phyloP scores from a whole-genome alignment of 2,888 invertebrate genomes.

The Drymonia ruficornis region DNA sequence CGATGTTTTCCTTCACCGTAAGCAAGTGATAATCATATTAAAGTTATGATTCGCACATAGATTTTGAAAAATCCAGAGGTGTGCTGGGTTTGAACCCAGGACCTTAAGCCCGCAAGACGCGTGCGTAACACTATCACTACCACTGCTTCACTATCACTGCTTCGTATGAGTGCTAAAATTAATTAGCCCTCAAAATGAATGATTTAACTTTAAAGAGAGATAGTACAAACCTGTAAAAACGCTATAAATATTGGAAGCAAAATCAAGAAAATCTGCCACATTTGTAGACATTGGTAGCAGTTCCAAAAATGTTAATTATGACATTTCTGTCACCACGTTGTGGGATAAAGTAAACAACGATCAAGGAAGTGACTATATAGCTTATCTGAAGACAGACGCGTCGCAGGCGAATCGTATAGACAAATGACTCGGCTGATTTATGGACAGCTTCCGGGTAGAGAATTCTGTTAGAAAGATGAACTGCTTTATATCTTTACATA shows the following conservation, averaged over 20 bases:
- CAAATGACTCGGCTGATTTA: slow-evolving; percentile 38
- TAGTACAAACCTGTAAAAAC: background rate
- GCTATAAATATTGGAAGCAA: background rate
- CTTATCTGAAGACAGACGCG: slow-evolving; percentile 14
- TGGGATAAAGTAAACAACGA: slow-evolving; percentile 5
- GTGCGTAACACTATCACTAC: too few species aligned
- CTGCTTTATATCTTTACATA: too few species aligned
- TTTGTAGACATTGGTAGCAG: background rate
- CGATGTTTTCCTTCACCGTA: too few species aligned
- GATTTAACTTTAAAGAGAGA: too few species aligned
- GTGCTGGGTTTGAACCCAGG: too few species aligned
- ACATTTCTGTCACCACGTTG: background rate
- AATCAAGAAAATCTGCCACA: background rate
- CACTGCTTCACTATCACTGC: too few species aligned
- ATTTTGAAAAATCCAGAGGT: too few species aligned
- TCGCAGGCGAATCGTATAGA: slow-evolving; percentile 20
- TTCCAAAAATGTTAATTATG: slow-evolving; percentile 6
- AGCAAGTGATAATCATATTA: too few species aligned
- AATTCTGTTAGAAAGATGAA: slow-evolving; percentile 3
- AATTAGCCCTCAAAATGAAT: too few species aligned
- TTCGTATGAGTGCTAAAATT: too few species aligned
- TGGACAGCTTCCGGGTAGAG: slow-evolving; percentile 30
- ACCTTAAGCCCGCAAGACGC: too few species aligned
- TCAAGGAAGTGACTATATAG: background rate
- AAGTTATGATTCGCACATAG: too few species aligned